Conservation (phyloP, 1,140 invertebrate genomes). For the Drosophila aff. region DNA sequence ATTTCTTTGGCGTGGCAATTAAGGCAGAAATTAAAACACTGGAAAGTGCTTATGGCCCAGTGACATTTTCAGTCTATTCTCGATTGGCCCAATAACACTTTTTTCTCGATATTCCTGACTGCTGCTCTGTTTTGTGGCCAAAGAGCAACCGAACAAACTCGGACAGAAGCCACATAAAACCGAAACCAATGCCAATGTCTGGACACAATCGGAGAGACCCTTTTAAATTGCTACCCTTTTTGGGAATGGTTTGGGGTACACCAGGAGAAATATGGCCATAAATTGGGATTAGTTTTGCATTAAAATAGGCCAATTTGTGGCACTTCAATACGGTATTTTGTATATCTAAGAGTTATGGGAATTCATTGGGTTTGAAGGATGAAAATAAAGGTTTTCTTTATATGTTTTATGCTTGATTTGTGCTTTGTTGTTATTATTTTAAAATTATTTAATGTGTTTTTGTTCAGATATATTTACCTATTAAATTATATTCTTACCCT, state of each 20-base stretch:
- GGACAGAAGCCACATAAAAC: constrained; percentile 22
- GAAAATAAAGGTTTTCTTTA: not conserved
- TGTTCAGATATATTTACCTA: not conserved
- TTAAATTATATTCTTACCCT: not conserved
- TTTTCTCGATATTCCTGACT: constrained; percentile 30
- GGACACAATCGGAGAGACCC: constrained; percentile 19
- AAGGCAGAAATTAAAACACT: constrained; percentile 32
- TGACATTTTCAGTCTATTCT: constrained; percentile 28
- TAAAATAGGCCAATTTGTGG: constrained; percentile 17
- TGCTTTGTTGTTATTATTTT: constrained; percentile 3
- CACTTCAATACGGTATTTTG: not conserved
- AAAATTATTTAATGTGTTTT: not conserved
- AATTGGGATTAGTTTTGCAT: constrained; percentile 4
- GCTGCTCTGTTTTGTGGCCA: constrained; percentile 22
- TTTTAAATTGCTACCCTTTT: constrained; percentile 16
- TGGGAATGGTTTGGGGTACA: not conserved
- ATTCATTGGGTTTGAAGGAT: not conserved
- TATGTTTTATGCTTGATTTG: not conserved
- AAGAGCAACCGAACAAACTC: constrained; percentile 4
- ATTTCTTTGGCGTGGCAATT: constrained; percentile 26
- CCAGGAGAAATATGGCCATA: constrained; percentile 17
- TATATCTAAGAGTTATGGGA: not conserved
- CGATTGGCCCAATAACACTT: constrained; percentile 21
- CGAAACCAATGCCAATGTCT: constrained; percentile 42
- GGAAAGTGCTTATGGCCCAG: not conserved